A percentile compares a stretch with the other conserved stretches of the same genome.
These are phyloP conservation scores for Ceratitis capitata DNA, from an alignment of 1,140 invertebrate species.

Conservation along the genomic window DNA sequence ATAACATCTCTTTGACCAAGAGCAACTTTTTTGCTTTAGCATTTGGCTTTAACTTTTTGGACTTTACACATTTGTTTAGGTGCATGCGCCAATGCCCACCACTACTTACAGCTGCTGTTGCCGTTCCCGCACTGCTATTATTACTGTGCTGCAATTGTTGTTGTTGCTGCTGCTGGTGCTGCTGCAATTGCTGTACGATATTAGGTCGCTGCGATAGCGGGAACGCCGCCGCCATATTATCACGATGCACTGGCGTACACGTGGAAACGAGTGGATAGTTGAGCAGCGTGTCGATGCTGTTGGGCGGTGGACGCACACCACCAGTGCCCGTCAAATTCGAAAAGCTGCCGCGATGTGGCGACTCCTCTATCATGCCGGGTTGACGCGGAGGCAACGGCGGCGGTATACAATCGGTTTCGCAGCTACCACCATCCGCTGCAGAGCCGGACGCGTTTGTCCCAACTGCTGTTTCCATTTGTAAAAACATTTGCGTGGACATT, in stretches of 20 bases:
- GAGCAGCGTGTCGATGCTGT: constrained; percentile 62
- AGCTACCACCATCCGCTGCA: constrained; percentile 26
- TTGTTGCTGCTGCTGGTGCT: constrained; percentile 56
- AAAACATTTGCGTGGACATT: constrained; percentile 65
- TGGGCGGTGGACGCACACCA: constrained; percentile 53
- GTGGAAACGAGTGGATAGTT: constrained; percentile 65
- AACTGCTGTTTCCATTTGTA: constrained; percentile 58
- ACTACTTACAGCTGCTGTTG: constrained; percentile 35
- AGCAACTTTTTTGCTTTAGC: not conserved
- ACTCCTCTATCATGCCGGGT: constrained; percentile 58
- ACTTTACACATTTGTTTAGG: not conserved
- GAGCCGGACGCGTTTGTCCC: not conserved
- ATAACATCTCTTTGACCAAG: no score
- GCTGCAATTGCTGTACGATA: constrained; percentile 68
- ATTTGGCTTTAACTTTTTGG: not conserved
- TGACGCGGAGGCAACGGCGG: constrained; percentile 62
- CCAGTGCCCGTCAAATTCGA: constrained; percentile 52
- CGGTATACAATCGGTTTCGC: constrained; percentile 55
- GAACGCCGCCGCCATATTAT: constrained; percentile 62
- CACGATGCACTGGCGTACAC: constrained; percentile 59
- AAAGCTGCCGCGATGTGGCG: constrained; percentile 52
- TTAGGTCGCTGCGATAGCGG: constrained; percentile 68
- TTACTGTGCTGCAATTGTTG: constrained; percentile 46
- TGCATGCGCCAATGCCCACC: not conserved
- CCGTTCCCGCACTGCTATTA: constrained; percentile 42